phyloP scores from a whole-genome alignment of 2,797 vertebrate genomes.

The Micropoecilia bifurca region DNA sequence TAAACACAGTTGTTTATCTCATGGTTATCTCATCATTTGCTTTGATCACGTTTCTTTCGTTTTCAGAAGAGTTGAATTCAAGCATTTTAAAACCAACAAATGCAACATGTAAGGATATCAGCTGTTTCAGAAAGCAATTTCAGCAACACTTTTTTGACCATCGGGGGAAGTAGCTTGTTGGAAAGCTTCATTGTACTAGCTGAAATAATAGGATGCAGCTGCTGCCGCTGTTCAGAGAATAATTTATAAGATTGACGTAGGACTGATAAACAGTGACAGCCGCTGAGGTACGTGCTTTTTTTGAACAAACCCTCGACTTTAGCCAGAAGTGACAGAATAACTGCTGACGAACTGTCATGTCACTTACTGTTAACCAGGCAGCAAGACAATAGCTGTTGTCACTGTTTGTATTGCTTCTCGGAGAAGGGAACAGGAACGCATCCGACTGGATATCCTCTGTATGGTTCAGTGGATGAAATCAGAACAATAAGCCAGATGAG shows the following conservation, averaged over 20 bases:
- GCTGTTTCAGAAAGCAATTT: neutral
- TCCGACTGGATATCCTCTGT: constrained; percentile 79
- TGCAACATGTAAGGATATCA: neutral
- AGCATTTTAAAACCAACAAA: constrained; percentile 8
- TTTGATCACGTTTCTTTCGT: constrained; percentile 13
- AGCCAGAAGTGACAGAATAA: constrained; percentile 44
- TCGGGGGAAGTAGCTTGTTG: neutral
- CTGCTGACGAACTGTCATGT: constrained; percentile 53
- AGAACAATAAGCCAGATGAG: constrained; percentile 55
- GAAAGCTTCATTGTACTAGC: constrained; percentile 9
- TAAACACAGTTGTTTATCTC: constrained; percentile 25
- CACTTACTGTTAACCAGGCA: constrained; percentile 53
- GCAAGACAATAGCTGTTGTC: constrained; percentile 67
- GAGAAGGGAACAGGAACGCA: constrained; percentile 66
- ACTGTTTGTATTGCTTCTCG: constrained; percentile 59
- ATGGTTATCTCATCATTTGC: constrained; percentile 32
- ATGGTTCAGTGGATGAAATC: constrained; percentile 52
- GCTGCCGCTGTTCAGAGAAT: constrained; percentile 20
- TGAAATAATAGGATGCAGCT: constrained; percentile 31
- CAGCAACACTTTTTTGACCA: neutral
- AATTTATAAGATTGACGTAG: constrained; percentile 24
- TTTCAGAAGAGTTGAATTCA: neutral
- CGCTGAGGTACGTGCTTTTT: constrained; percentile 9
- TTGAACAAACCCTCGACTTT: constrained; percentile 37
- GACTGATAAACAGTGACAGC: constrained; percentile 25